phyloP scores from a whole-genome alignment of 2,888 invertebrate genomes.

The Homarus gammarus region DNA sequence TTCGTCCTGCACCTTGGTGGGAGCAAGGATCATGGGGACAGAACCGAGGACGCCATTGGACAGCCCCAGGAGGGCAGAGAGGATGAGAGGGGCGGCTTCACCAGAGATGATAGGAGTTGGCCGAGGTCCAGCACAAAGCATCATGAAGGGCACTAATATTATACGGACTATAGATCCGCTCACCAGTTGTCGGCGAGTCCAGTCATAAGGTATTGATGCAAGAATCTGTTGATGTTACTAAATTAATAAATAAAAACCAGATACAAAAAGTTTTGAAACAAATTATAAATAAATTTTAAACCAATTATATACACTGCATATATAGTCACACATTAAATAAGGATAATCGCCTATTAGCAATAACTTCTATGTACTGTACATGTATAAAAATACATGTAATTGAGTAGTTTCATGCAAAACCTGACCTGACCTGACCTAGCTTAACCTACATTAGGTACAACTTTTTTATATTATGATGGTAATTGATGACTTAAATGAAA shows the following conservation, averaged over 20 bases:
- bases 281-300: no score
- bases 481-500: no score
- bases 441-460: no score
- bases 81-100: conserved; percentile 85
- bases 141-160: conserved; percentile 88
- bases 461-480: no score
- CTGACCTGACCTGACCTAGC: no score
- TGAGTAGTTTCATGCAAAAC: no score
- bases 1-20: conserved; percentile 90
- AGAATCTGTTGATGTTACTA: conserved; percentile 82
- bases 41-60: conserved; percentile 94
- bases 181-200: conserved; percentile 89
- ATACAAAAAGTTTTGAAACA: background rate
- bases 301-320: no score
- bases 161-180: conserved; percentile 87
- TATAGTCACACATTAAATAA: no score
- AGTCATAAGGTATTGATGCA: conserved; percentile 89
- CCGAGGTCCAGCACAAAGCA: conserved; percentile 90
- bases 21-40: conserved; percentile 94
- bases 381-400: no score
- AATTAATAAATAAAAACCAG: background rate
- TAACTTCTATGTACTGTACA: no score
- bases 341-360: no score
- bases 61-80: conserved; percentile 87
- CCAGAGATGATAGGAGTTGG: conserved; percentile 85